phyloP scores from a whole-genome alignment of 2,113 vertebrate species.

The Todiramphus saurophagus region DNA sequence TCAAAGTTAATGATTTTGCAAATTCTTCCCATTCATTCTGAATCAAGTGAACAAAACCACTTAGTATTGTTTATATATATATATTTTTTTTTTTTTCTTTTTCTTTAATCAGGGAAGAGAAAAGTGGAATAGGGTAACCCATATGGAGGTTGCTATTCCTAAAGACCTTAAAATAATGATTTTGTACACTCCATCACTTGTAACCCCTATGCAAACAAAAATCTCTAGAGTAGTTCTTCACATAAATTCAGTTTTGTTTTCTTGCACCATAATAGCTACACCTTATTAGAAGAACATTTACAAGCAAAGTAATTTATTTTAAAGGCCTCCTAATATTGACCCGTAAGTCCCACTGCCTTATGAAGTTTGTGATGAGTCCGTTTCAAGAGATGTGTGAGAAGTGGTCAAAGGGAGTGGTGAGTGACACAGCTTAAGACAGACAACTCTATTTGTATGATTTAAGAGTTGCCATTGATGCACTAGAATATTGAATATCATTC shows the following conservation, averaged over 20 bases:
- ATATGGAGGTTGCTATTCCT: neutral
- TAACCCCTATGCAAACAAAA: neutral
- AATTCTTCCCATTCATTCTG: neutral
- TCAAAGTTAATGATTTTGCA: neutral
- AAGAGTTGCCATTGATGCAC: neutral
- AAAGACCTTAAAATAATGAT: neutral
- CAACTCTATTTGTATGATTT: neutral
- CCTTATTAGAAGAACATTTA: neutral
- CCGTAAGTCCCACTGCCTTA: neutral
- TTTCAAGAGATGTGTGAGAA: neutral
- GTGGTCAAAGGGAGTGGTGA: neutral
- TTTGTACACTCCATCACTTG: neutral
- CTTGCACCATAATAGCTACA: neutral
- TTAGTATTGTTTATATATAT: neutral
- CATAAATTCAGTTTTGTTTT: neutral
- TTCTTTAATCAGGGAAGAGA: neutral
- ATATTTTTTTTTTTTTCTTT: no score
- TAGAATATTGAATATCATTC: neutral
- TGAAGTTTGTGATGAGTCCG: neutral
- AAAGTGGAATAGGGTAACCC: neutral
- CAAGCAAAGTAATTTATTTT: conserved; percentile 4
- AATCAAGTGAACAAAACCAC: conserved; percentile 4
- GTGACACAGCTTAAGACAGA: neutral
- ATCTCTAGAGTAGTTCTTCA: neutral
- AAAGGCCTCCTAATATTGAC: neutral